Conservation (phyloP, 2,888 invertebrate genomes). For the Leptinotarsa peninsularis region DNA sequence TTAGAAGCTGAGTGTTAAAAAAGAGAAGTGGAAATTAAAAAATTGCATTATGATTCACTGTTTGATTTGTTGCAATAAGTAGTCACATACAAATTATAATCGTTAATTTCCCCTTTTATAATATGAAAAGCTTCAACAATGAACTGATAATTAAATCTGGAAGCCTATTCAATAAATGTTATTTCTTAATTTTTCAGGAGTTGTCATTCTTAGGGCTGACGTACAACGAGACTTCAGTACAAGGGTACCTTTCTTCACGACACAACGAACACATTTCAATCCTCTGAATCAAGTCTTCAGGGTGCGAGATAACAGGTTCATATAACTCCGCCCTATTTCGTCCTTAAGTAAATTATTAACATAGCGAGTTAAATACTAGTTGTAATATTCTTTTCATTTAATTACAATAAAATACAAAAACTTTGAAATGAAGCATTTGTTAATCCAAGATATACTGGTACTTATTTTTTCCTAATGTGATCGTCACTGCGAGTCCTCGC, state of each 20-base stretch:
- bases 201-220: conserved; percentile 85
- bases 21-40: too few species aligned
- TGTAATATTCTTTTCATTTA: conserved; percentile 54
- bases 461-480: conserved; percentile 73
- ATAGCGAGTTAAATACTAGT: conserved; percentile 53
- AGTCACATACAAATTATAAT: conserved; percentile 8
- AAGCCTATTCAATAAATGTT: too few species aligned
- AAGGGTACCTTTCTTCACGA: conserved; percentile 60
- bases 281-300: conserved; percentile 70
- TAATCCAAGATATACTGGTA: conserved; percentile 69
- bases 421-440: conserved; percentile 5
- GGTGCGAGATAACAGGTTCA: conserved; percentile 62
- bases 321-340: conserved; percentile 37
- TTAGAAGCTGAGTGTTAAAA: too few species aligned
- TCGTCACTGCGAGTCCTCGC: conserved; percentile 78
- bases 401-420: conserved; percentile 53
- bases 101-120: neutral
- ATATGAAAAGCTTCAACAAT: too few species aligned
- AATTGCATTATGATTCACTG: too few species aligned
- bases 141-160: too few species aligned
- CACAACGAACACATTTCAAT: conserved; percentile 65
- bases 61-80: too few species aligned
- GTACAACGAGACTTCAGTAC: conserved; percentile 72
- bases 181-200: conserved; percentile 68
- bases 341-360: conserved; percentile 55